Conservation (phyloP, 64 coral and sea anemone genomes). For the Platygyra sinensis region DNA sequence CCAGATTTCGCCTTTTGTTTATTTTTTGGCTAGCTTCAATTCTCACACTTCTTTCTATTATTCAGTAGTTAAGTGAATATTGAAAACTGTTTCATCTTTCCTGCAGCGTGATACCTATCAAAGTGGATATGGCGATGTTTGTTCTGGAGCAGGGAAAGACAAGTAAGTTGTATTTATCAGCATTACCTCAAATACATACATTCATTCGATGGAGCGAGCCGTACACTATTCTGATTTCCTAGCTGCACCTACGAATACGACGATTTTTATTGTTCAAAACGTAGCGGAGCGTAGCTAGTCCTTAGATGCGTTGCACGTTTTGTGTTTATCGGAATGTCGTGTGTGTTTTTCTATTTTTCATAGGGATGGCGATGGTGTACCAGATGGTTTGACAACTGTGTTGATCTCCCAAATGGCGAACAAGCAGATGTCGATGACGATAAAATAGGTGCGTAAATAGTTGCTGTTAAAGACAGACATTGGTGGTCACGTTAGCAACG, state of each 20-base stretch:
- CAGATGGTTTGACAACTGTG: conserved; percentile 80
- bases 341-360: neutral
- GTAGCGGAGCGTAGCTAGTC: too few relatives aligned
- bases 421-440: conserved; percentile 73
- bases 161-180: conserved; percentile 44
- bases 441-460: conserved; percentile 31
- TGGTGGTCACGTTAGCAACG: too few relatives aligned
- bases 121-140: conserved; percentile 77
- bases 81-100: neutral
- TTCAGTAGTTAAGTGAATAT: too few relatives aligned
- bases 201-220: neutral
- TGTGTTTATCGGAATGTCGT: too few relatives aligned
- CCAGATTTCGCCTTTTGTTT: neutral
- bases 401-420: conserved; percentile 83
- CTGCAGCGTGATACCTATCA: conserved; percentile 55
- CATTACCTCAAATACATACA: too few relatives aligned
- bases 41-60: too few relatives aligned
- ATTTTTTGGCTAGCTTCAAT: too few relatives aligned
- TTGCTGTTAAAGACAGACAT: neutral
- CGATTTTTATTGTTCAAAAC: too few relatives aligned
- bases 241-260: neutral
- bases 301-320: too few relatives aligned
- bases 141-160: conserved; percentile 64
- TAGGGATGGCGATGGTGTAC: conserved; percentile 80
- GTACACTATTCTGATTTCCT: neutral